Evolutionary conservation across 2,888 invertebrate genomes (phyloP).

Genomic region (Epistrophe grossulariae): DNA sequence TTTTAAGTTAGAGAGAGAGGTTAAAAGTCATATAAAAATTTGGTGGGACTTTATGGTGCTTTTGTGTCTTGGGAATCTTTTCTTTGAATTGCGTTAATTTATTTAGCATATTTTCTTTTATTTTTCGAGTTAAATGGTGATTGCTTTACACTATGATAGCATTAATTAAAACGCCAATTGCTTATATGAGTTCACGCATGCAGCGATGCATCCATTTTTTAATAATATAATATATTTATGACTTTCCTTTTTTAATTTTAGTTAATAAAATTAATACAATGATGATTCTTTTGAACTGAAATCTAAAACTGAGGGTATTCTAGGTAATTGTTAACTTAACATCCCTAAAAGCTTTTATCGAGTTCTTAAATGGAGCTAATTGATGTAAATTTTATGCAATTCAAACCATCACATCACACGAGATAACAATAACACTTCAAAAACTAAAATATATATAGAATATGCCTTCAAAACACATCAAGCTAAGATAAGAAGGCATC

Average conservation of each 20-base stretch:
- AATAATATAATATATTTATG: too few relatives aligned
- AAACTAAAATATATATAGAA: neutral
- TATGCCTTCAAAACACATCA: neutral
- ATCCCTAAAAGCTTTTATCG: neutral
- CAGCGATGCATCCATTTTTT: too few relatives aligned
- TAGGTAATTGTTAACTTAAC: neutral
- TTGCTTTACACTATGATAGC: too few relatives aligned
- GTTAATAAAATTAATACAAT: too few relatives aligned
- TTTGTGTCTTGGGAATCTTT: too few relatives aligned
- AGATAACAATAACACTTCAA: neutral
- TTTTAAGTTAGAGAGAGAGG: conserved; percentile 55
- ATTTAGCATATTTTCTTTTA: too few relatives aligned
- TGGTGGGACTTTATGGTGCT: neutral
- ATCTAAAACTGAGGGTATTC: neutral
- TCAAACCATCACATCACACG: neutral
- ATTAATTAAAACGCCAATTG: too few relatives aligned
- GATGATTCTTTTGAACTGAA: neutral
- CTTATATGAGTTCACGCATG: too few relatives aligned
- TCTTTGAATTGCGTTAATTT: too few relatives aligned
- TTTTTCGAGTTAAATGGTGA: too few relatives aligned
- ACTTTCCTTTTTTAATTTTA: too few relatives aligned
- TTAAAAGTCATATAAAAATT: conserved; percentile 15
- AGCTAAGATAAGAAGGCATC: neutral
- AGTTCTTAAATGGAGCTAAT: neutral
- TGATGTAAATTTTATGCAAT: neutral